Conservation (phyloP, 2,888 invertebrate species). For the Drosophila prolongata region DNA sequence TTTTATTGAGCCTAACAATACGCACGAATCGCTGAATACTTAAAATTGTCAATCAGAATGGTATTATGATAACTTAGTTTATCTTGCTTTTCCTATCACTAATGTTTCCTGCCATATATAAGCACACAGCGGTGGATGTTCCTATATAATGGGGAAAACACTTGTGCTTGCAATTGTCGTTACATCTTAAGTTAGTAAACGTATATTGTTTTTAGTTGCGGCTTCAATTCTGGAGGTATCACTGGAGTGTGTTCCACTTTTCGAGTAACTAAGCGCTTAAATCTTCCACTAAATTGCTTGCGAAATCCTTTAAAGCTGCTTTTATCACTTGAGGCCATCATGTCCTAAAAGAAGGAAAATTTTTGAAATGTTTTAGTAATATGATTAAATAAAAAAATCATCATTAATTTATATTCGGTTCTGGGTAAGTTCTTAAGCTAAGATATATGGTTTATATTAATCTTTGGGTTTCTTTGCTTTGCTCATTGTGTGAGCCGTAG, state of each 20-base stretch:
- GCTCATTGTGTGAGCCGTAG: too few relatives aligned
- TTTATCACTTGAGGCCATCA: conserved; percentile 89
- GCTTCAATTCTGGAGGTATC: conserved; percentile 94
- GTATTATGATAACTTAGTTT: conserved; percentile 33
- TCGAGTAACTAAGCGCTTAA: conserved; percentile 93
- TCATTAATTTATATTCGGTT: too few relatives aligned
- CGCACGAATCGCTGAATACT: conserved; percentile 41
- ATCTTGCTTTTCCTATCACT: conserved; percentile 45
- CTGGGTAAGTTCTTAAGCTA: too few relatives aligned
- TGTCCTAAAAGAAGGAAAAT: conserved; percentile 87
- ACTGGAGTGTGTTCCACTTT: conserved; percentile 93
- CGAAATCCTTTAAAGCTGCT: conserved; percentile 93
- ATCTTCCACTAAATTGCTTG: conserved; percentile 93
- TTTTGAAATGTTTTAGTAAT: too few relatives aligned
- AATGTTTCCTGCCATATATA: conserved; percentile 33
- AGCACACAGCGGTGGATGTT: conserved; percentile 9
- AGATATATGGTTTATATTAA: background rate
- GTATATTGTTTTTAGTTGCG: conserved; percentile 94
- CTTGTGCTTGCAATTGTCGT: conserved; percentile 36
- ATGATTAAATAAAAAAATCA: too few relatives aligned
- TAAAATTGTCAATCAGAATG: conserved; percentile 41
- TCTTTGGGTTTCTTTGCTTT: too few relatives aligned
- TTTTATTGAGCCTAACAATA: conserved; percentile 43
- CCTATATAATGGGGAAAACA: conserved; percentile 20
- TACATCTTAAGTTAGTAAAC: conserved; percentile 87